phyloP scores from a whole-genome alignment of 2,797 vertebrate species.

The Graptemys geographica region DNA sequence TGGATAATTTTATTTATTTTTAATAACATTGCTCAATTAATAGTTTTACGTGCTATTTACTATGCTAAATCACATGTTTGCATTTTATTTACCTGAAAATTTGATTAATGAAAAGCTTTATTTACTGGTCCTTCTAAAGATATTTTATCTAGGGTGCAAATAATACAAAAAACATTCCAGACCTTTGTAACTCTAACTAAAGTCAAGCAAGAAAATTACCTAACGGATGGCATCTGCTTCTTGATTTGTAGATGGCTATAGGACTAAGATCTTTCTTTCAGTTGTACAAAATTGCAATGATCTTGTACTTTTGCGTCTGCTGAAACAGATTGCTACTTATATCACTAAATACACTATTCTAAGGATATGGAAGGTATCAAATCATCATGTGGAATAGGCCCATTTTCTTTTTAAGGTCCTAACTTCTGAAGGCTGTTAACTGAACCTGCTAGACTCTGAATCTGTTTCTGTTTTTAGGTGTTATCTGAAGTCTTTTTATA shows the following conservation, averaged over 20 bases:
- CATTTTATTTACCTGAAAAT: constrained; percentile 66
- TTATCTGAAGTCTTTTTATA: not conserved
- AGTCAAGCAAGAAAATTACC: constrained; percentile 52
- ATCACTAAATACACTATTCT: not conserved
- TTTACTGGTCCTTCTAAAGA: constrained; percentile 53
- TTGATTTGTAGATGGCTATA: constrained; percentile 54
- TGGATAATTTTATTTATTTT: constrained; percentile 67
- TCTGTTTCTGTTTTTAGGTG: constrained; percentile 29
- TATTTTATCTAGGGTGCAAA: constrained; percentile 62
- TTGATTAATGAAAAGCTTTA: constrained; percentile 71
- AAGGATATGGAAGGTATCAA: not conserved
- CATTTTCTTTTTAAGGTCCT: not conserved
- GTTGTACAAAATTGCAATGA: constrained; percentile 47
- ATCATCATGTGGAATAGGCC: not conserved
- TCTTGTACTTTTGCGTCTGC: constrained; percentile 59
- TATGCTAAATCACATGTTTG: constrained; percentile 59
- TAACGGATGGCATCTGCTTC: constrained; percentile 51
- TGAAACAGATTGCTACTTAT: constrained; percentile 27
- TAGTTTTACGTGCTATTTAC: constrained; percentile 71
- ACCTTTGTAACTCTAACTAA: constrained; percentile 65
- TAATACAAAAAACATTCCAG: constrained; percentile 56
- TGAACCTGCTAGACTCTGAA: not conserved
- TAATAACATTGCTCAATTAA: constrained; percentile 58
- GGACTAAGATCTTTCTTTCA: constrained; percentile 3
- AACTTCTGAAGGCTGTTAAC: not conserved